These are phyloP conservation scores for Ericerus pela DNA, from an alignment of 1,140 invertebrate species.

Conservation along the genomic window DNA sequence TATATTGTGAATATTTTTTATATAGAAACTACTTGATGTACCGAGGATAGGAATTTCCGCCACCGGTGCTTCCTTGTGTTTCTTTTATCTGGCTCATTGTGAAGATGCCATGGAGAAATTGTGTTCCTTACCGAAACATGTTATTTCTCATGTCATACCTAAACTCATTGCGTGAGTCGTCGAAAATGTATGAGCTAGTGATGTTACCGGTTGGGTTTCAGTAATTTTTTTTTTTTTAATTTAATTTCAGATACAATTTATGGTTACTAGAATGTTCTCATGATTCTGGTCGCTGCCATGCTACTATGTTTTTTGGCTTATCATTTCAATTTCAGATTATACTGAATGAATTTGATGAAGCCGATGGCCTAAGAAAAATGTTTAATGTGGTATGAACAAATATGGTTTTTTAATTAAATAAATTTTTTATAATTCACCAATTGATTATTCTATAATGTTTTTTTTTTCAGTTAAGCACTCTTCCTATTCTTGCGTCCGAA, in stretches of 20 bases:
- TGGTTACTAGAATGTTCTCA: slow-evolving; percentile 93
- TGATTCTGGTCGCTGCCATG: slow-evolving; percentile 86
- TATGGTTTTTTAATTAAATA: background rate
- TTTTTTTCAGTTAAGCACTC: slow-evolving; percentile 55
- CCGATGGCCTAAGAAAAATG: slow-evolving; percentile 80
- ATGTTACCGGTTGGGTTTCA: background rate
- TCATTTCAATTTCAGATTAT: slow-evolving; percentile 84
- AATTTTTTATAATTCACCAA: background rate
- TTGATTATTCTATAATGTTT: too few relatives aligned
- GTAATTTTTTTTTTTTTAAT: too few relatives aligned
- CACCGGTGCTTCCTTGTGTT: slow-evolving; percentile 86
- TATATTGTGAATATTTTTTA: slow-evolving; percentile 1
- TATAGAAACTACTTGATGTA: slow-evolving; percentile 63
- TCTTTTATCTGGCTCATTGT: slow-evolving; percentile 93
- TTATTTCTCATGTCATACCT: slow-evolving; percentile 50
- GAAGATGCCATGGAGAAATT: slow-evolving; percentile 95
- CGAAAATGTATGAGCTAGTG: background rate
- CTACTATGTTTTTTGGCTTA: slow-evolving; percentile 92
- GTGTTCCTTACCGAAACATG: slow-evolving; percentile 61
- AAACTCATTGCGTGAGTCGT: background rate
- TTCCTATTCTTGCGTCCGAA: slow-evolving; percentile 54
- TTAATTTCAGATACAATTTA: slow-evolving; percentile 55
- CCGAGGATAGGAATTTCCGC: slow-evolving; percentile 84
- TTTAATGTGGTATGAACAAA: slow-evolving; percentile 66
- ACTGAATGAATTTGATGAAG: slow-evolving; percentile 79